These are phyloP conservation scores for Drosophila persimilis DNA, from an alignment of 1,140 invertebrate species.

Conservation along the genomic window DNA sequence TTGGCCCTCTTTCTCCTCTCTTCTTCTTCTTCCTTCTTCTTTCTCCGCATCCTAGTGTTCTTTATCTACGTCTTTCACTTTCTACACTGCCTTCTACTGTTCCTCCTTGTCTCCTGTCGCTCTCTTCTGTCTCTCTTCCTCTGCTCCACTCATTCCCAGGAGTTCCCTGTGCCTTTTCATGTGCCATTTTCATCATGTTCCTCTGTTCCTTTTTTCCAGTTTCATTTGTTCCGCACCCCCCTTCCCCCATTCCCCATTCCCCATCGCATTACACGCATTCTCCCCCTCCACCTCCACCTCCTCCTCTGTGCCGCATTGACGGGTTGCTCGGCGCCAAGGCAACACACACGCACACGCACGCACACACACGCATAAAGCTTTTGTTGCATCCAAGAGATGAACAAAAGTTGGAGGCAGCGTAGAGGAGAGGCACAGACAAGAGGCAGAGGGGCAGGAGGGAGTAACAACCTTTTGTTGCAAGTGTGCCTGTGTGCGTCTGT, in stretches of 20 bases:
- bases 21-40: too few relatives aligned
- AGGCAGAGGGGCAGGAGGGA: slow-evolving; percentile 8
- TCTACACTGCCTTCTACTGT: too few relatives aligned
- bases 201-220: too few relatives aligned
- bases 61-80: too few relatives aligned
- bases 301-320: slow-evolving; percentile 18
- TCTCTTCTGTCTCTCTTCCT: too few relatives aligned
- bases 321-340: slow-evolving; percentile 23
- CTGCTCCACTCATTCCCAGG: background rate
- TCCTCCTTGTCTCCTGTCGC: too few relatives aligned
- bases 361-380: slow-evolving; percentile 5
- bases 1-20: too few relatives aligned
- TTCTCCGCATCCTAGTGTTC: too few relatives aligned
- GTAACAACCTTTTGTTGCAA: slow-evolving; percentile 46
- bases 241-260: background rate
- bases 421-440: background rate
- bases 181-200: too few relatives aligned
- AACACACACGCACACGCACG: slow-evolving; percentile 4
- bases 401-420: background rate
- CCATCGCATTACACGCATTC: background rate
- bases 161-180: background rate
- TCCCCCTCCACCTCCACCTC: too few relatives aligned
- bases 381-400: slow-evolving; percentile 31
- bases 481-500: background rate
- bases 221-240: too few relatives aligned